Conservation (phyloP, 1,140 invertebrate genomes). For the Anastrepha ludens region DNA sequence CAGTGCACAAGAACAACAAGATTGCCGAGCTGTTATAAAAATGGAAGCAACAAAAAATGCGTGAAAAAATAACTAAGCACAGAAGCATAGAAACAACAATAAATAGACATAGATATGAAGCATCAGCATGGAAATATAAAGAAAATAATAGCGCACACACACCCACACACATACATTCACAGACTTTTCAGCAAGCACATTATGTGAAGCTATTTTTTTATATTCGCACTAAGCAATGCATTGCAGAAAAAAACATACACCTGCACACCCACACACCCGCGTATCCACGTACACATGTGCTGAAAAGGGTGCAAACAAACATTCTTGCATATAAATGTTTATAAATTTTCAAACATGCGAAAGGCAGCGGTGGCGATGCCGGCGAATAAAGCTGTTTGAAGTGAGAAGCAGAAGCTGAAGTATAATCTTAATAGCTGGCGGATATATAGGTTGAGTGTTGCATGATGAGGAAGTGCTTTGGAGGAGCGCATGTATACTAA, state of each 20-base stretch:
- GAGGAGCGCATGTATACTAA: too few species aligned
- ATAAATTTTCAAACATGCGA: slow-evolving; percentile 17
- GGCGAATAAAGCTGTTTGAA: not conserved
- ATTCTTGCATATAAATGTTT: not conserved
- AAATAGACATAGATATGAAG: not conserved
- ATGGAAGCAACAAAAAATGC: not conserved
- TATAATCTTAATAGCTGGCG: slow-evolving; percentile 24
- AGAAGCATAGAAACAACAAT: not conserved
- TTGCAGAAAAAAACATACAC: not conserved
- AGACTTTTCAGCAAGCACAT: not conserved
- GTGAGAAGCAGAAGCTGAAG: slow-evolving; percentile 4
- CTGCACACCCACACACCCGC: not conserved
- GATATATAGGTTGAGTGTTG: not conserved
- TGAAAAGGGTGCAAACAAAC: not conserved
- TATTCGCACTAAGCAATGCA: not conserved
- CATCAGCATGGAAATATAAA: slow-evolving; percentile 1
- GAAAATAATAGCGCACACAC: not conserved
- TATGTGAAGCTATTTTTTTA: not conserved
- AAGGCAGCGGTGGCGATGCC: not conserved
- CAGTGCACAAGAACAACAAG: slow-evolving; percentile 14
- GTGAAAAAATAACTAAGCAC: not conserved
- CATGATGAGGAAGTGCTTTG: not conserved
- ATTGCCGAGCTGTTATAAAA: not conserved
- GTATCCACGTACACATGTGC: too few species aligned
- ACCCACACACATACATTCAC: not conserved